Evolutionary conservation across 2,888 invertebrate genomes (phyloP).

Genomic region (Habrosyne pyritoides): DNA sequence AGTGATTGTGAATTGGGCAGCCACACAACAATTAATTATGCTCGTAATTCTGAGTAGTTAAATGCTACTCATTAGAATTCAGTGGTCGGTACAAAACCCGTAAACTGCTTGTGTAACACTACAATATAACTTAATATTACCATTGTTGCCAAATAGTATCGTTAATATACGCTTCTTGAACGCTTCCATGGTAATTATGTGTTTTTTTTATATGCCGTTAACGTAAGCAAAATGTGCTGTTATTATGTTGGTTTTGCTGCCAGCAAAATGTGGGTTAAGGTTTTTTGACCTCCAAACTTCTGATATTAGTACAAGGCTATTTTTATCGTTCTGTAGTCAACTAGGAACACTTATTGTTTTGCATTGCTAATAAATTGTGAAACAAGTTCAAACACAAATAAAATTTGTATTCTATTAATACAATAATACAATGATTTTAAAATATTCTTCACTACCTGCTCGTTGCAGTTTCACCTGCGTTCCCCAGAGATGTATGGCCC

Average conservation of each 20-base stretch:
- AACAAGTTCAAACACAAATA: too few relatives aligned
- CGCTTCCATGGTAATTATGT: conserved; percentile 44
- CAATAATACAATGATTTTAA: too few relatives aligned
- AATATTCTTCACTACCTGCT: too few relatives aligned
- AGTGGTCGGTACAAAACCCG: conserved; percentile 13
- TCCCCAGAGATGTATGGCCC: too few relatives aligned
- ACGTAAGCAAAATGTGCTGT: background rate
- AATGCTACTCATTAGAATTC: background rate
- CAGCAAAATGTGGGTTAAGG: background rate
- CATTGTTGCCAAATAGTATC: conserved; percentile 48
- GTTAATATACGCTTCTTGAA: conserved; percentile 47
- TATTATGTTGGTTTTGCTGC: background rate
- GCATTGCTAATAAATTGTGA: too few relatives aligned
- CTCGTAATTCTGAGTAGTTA: too few relatives aligned
- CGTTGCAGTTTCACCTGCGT: too few relatives aligned
- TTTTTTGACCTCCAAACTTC: background rate
- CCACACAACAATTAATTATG: too few relatives aligned
- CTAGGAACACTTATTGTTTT: too few relatives aligned
- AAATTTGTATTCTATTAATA: too few relatives aligned
- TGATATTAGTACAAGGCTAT: background rate
- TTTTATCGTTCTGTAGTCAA: too few relatives aligned
- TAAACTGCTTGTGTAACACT: conserved; percentile 33
- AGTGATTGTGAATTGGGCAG: too few relatives aligned
- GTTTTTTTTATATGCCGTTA: conserved; percentile 34
- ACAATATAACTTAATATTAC: conserved; percentile 40